phyloP scores from a whole-genome alignment of 2,888 invertebrate genomes.

The Caenorhabditis becei region DNA sequence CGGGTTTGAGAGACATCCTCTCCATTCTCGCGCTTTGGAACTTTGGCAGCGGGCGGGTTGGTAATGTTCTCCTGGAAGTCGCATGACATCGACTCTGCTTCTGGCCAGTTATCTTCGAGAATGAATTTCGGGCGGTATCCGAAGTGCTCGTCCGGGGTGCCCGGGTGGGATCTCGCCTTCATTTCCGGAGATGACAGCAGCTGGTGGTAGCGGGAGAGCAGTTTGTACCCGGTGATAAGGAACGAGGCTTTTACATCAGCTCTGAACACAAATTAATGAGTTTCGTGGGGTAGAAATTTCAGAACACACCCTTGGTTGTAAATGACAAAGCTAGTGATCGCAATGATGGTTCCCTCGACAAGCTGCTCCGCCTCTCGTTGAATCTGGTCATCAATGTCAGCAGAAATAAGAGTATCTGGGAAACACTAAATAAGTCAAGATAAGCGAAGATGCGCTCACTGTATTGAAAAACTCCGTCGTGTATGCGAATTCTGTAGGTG shows the following conservation, averaged over 20 bases:
- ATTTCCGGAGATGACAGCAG: conserved; percentile 18
- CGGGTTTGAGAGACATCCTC: conserved; percentile 18
- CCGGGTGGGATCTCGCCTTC: conserved; percentile 40
- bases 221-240: conserved; percentile 59
- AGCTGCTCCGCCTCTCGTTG: conserved; percentile 29
- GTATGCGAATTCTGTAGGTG: conserved; percentile 43
- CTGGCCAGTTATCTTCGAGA: conserved; percentile 47
- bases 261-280: neutral
- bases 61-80: conserved; percentile 45
- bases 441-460: conserved; percentile 16
- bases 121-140: conserved; percentile 35
- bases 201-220: conserved; percentile 51
- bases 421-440: neutral
- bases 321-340: conserved; percentile 27
- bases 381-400: conserved; percentile 28
- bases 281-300: neutral
- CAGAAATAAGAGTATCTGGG: conserved; percentile 34
- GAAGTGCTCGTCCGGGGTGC: conserved; percentile 32
- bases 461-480: conserved; percentile 51
- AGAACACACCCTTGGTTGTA: conserved; percentile 20
- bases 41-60: conserved; percentile 58
- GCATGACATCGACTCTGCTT: conserved; percentile 13
- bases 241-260: conserved; percentile 17
- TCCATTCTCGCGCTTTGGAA: conserved; percentile 35
- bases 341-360: conserved; percentile 49